Percentiles rank a stretch among this genome's conserved stretches.
These are phyloP conservation scores for Netelia virgata DNA, from an alignment of 2,888 invertebrate species.

Conservation along the genomic window DNA sequence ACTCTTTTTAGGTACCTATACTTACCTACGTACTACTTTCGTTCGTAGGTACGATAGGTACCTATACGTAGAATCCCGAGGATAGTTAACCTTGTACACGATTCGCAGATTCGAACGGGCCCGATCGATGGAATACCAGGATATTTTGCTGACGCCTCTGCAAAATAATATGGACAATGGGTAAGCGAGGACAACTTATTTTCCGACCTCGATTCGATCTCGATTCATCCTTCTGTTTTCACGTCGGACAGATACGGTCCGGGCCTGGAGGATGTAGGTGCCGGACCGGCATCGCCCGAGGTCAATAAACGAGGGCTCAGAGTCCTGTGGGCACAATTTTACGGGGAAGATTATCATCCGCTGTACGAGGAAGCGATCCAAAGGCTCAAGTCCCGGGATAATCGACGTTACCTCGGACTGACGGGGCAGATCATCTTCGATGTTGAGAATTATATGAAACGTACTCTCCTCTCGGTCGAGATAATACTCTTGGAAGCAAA, in stretches of 20 bases:
- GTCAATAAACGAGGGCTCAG: conserved; percentile 77
- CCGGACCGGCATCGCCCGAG: neutral
- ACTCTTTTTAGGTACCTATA: no score
- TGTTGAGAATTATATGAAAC: conserved; percentile 83
- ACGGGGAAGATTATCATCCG: conserved; percentile 80
- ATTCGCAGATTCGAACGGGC: conserved; percentile 85
- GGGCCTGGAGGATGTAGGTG: conserved; percentile 68
- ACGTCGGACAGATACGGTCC: conserved; percentile 76
- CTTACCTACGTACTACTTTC: no score
- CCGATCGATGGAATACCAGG: conserved; percentile 88
- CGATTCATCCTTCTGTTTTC: no score
- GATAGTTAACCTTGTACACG: neutral
- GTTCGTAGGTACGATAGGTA: neutral
- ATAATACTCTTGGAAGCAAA: conserved; percentile 88
- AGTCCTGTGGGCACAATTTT: conserved; percentile 81
- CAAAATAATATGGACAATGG: conserved; percentile 86
- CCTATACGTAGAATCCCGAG: no score
- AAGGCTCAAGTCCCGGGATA: conserved; percentile 77
- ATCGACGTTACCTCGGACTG: conserved; percentile 78
- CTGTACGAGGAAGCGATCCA: conserved; percentile 78
- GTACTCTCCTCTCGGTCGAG: conserved; percentile 85
- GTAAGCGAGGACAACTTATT: conserved; percentile 74
- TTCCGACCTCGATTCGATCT: neutral
- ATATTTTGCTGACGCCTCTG: conserved; percentile 86
- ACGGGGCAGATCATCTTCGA: conserved; percentile 81